Evolutionary conservation across 1,140 invertebrate species (phyloP).

Genomic region (Papilio aristodemus): DNA sequence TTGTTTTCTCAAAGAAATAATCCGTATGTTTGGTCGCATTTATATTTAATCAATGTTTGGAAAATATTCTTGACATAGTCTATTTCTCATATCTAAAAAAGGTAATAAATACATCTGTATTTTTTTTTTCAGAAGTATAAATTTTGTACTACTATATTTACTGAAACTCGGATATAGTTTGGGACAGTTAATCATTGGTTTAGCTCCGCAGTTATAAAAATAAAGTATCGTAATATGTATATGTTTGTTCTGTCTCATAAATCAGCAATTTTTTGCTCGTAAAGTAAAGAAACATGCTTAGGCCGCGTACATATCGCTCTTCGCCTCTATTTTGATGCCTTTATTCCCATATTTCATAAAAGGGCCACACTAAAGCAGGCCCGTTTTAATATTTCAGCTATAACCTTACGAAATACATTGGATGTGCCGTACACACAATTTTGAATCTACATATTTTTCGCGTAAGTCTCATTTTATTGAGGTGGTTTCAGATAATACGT

Average conservation of each 20-base stretch:
- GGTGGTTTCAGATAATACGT: slow-evolving; percentile 42
- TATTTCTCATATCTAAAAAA: too few relatives aligned
- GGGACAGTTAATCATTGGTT: too few relatives aligned
- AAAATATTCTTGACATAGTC: too few relatives aligned
- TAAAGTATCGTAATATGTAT: neutral
- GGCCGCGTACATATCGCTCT: slow-evolving; percentile 6
- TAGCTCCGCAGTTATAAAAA: neutral
- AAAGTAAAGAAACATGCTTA: slow-evolving; percentile 8
- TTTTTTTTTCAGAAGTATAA: too few relatives aligned
- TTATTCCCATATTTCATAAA: slow-evolving; percentile 32
- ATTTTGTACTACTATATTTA: too few relatives aligned
- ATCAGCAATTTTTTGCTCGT: slow-evolving; percentile 21
- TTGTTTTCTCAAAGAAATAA: too few relatives aligned
- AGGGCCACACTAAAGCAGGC: slow-evolving; percentile 28
- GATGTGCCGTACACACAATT: slow-evolving; percentile 34
- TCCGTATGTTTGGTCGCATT: too few relatives aligned
- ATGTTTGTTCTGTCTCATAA: neutral
- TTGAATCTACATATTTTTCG: slow-evolving; percentile 49
- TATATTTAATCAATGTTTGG: too few relatives aligned
- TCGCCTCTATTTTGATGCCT: slow-evolving; percentile 29
- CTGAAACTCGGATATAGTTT: too few relatives aligned
- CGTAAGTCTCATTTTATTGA: slow-evolving; percentile 52
- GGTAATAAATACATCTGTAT: too few relatives aligned
- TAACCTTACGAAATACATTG: slow-evolving; percentile 32
- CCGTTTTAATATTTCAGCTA: slow-evolving; percentile 30